Percentiles rank a stretch among this genome's conserved stretches.
These are phyloP conservation scores for Hermaeophaga mercurialis DNA, from an alignment of 2,888 invertebrate genomes.

Conservation along the genomic window DNA sequence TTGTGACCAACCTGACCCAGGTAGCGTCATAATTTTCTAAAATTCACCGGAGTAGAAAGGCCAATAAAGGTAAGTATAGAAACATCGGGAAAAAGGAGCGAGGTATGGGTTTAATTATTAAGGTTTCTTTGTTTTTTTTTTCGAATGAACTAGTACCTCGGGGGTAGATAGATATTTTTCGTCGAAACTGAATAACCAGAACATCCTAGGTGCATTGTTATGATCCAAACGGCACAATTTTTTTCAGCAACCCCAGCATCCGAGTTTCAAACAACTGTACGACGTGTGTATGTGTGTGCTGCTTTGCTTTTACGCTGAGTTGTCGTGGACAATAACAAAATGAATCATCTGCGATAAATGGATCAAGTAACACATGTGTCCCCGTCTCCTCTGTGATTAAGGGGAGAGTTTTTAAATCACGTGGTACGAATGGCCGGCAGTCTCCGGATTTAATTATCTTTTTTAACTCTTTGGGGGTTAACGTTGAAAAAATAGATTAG, in stretches of 20 bases:
- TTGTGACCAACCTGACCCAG: too few relatives aligned
- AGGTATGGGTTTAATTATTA: too few relatives aligned
- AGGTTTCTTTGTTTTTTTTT: too few relatives aligned
- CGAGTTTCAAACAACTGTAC: conserved; percentile 22
- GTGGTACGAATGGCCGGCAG: background rate
- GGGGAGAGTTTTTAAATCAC: background rate
- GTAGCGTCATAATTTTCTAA: too few relatives aligned
- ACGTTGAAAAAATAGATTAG: too few relatives aligned
- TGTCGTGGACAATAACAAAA: conserved; percentile 54
- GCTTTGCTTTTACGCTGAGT: conserved; percentile 42
- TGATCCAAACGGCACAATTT: conserved; percentile 9
- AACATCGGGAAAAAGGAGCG: too few relatives aligned
- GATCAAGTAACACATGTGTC: conserved; percentile 56
- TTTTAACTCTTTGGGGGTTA: too few relatives aligned
- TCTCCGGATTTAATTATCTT: background rate
- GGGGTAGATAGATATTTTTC: too few relatives aligned
- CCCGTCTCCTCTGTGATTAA: background rate
- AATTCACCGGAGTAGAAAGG: too few relatives aligned
- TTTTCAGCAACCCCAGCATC: conserved; percentile 15
- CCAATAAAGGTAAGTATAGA: too few relatives aligned
- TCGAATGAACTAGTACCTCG: too few relatives aligned
- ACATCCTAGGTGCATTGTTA: background rate
- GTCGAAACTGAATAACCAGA: too few relatives aligned
- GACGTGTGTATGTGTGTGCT: conserved; percentile 34
- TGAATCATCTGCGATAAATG: conserved; percentile 56